Percentiles rank a stretch among this genome's conserved stretches.
phyloP scores from a whole-genome alignment of 2,888 invertebrate species.

The Cactoblastis cactorum region DNA sequence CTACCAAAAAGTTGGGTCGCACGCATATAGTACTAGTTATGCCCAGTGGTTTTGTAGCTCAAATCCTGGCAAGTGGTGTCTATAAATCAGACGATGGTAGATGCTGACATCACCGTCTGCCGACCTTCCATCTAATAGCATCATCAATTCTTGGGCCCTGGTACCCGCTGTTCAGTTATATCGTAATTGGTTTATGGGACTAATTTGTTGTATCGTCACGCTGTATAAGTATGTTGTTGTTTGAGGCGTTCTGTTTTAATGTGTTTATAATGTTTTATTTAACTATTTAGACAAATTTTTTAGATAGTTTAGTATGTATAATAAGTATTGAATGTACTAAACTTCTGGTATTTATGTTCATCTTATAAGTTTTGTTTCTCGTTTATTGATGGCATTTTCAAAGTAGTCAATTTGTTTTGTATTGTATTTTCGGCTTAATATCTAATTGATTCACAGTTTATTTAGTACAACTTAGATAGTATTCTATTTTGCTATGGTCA shows the following conservation, averaged over 20 bases:
- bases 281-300: too few species aligned
- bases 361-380: too few species aligned
- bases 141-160: slow-evolving; percentile 55
- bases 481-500: not conserved
- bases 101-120: slow-evolving; percentile 70
- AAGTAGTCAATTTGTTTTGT: too few species aligned
- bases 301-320: too few species aligned
- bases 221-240: too few species aligned
- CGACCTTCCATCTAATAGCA: slow-evolving; percentile 60
- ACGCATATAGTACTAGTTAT: not conserved
- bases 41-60: slow-evolving; percentile 27
- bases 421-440: too few species aligned
- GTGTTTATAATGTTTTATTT: too few species aligned
- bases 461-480: not conserved
- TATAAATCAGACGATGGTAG: slow-evolving; percentile 62
- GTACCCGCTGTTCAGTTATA: slow-evolving; percentile 23
- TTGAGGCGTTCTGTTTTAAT: not conserved
- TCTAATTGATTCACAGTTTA: not conserved
- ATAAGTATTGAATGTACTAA: too few species aligned
- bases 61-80: slow-evolving; percentile 59
- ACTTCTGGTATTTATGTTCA: too few species aligned
- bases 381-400: too few species aligned
- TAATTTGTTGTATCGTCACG: slow-evolving; percentile 17
- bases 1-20: too few species aligned
- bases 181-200: slow-evolving; percentile 50